A percentile compares a stretch with the other conserved stretches of the same genome.
phyloP scores from a whole-genome alignment of 2,888 invertebrate genomes.

The Cordilura impudica region DNA sequence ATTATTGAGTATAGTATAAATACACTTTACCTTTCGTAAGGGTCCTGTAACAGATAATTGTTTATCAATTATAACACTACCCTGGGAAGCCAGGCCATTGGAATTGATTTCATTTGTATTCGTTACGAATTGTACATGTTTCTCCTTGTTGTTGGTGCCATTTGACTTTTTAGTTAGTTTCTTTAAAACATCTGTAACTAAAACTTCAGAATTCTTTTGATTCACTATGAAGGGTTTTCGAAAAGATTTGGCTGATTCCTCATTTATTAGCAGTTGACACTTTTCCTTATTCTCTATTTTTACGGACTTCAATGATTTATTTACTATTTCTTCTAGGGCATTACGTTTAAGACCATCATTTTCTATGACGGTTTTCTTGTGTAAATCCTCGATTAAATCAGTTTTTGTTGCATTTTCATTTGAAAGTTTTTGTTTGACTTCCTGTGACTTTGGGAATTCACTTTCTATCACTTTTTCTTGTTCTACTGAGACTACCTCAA shows the following conservation, averaged over 20 bases:
- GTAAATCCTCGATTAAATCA: too few relatives aligned
- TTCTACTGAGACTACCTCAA: conserved; percentile 47
- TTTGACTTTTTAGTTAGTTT: conserved; percentile 32
- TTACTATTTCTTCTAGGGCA: background rate
- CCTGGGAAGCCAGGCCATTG: conserved; percentile 18
- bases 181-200: conserved; percentile 38
- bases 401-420: background rate
- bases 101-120: conserved; percentile 27
- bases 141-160: conserved; percentile 21
- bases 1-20: conserved; percentile 74
- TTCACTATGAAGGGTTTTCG: background rate
- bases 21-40: conserved; percentile 38
- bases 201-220: conserved; percentile 29
- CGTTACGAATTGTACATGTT: conserved; percentile 8
- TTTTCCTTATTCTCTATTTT: conserved; percentile 29
- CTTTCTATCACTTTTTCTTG: conserved; percentile 25
- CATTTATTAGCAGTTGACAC: too few relatives aligned
- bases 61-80: conserved; percentile 47
- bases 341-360: background rate
- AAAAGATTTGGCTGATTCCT: background rate
- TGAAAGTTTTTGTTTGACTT: conserved; percentile 1
- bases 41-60: conserved; percentile 31
- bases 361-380: background rate
- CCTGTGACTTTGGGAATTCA: conserved; percentile 12
- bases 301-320: background rate